Evolutionary conservation across 1,140 invertebrate genomes (phyloP), one percentile per base, ranked within the genome.

Genomic region (Ceratitis capitata): DNA sequence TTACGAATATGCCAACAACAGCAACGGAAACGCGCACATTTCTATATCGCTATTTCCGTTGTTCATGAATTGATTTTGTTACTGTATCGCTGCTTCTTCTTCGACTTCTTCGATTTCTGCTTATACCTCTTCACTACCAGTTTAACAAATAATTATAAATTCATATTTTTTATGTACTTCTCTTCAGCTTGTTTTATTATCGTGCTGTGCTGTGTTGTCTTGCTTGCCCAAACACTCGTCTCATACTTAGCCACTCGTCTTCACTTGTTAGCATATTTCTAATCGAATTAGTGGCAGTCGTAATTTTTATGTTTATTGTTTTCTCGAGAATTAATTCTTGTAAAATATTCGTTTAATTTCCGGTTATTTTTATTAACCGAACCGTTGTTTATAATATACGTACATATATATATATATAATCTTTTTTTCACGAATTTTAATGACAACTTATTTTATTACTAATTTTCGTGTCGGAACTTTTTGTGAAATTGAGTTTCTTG

Each of bases 41-140:
- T 78, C 39, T n/a, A 78, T 14, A n/a, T n/a, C n/a, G n/a, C n/a
- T 42, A 78, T 78, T 78, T 78, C 61, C 61, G 61, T 39, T 69
- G 61, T 69, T 69, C 29, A 16, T 78, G 39, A 78, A 78, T 47
- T 45, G 69, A 47, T 26, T 78, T 78, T 45, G 35, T 26, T 64
- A 16, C 3, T 19, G n/a, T 64, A 12, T 35, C 29, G 29, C 58
- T 64, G 9, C 10, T 32, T 64, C 7, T 1, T 3, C 51, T n/a
- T 7, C 4, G 6, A 23, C 19, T 56, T 56, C n/a, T 23, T n/a
- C n/a, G n/a, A n/a, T 61, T 23, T 0, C 39, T 26, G 6, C 39
- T 3, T 23, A 7, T 7, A 3, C 23, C 23, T 3, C n/a, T 23
- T 23, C 69, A 45, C 12, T 78, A 23, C 69, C 69, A 78, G 39